phyloP scores from a whole-genome alignment of 2,888 invertebrate genomes.

The Tricholauxania praeusta region DNA sequence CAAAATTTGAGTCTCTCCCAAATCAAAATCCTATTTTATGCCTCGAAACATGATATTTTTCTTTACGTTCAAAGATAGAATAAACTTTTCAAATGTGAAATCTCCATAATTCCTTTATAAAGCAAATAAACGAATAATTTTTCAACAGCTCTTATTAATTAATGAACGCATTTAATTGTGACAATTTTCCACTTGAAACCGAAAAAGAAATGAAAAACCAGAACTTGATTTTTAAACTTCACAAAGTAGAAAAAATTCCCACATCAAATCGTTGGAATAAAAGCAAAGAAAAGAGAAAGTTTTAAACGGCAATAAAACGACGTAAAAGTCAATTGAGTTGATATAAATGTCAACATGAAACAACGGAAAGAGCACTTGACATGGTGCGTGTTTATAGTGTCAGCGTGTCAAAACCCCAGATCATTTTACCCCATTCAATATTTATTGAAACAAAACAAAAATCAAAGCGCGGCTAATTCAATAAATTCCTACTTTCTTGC shows the following conservation, averaged over 20 bases:
- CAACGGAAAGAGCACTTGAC: constrained; percentile 32
- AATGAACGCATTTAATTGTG: too few relatives aligned
- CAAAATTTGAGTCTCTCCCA: too few relatives aligned
- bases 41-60: too few relatives aligned
- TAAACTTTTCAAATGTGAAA: too few relatives aligned
- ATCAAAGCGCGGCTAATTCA: background rate
- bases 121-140: too few relatives aligned
- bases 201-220: background rate
- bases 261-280: constrained; percentile 52
- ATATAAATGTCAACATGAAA: constrained; percentile 45
- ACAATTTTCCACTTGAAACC: constrained; percentile 59
- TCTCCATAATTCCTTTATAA: too few relatives aligned
- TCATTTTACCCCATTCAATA: background rate
- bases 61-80: too few relatives aligned
- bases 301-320: constrained; percentile 7
- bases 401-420: constrained; percentile 15
- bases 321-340: constrained; percentile 30
- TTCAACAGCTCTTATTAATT: too few relatives aligned
- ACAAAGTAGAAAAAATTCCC: constrained; percentile 46
- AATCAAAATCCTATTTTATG: too few relatives aligned
- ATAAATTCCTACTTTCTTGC: constrained; percentile 8
- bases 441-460: constrained; percentile 2
- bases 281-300: background rate
- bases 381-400: constrained; percentile 22
- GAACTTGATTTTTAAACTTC: constrained; percentile 42